Evolutionary conservation across 1,140 invertebrate species (phyloP).

Genomic region (Bacillus rossius): DNA sequence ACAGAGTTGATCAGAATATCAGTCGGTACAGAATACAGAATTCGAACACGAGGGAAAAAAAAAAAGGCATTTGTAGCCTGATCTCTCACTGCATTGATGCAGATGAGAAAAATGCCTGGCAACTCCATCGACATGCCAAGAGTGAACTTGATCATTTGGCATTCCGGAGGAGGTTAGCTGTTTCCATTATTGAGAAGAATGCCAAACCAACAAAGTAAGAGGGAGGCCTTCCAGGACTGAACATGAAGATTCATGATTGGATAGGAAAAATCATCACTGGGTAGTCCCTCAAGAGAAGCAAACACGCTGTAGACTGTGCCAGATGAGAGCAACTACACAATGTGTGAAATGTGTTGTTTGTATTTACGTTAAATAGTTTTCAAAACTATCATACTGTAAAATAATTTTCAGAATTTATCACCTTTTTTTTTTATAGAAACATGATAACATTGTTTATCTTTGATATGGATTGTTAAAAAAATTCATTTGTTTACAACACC

Average conservation of each 20-base stretch:
- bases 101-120: background rate
- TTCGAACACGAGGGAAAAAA: background rate
- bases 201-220: background rate
- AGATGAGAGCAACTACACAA: background rate
- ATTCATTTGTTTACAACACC: no score
- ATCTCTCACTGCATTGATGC: background rate
- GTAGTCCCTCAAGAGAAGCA: background rate
- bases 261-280: background rate
- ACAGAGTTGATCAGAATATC: background rate
- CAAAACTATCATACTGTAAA: no score
- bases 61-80: no score
- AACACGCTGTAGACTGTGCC: background rate
- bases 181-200: slow-evolving; percentile 1
- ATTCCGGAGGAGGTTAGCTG: background rate
- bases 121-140: background rate
- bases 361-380: background rate
- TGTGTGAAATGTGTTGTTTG: background rate
- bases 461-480: no score
- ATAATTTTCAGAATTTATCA: no score
- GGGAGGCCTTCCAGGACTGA: background rate
- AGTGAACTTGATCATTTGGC: background rate
- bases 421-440: no score
- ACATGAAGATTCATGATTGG: background rate
- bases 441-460: no score
- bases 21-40: background rate